Base-by-base conservation (phyloP, 2,888 invertebrate species). In the Microctonus aethiopoides region DNA sequence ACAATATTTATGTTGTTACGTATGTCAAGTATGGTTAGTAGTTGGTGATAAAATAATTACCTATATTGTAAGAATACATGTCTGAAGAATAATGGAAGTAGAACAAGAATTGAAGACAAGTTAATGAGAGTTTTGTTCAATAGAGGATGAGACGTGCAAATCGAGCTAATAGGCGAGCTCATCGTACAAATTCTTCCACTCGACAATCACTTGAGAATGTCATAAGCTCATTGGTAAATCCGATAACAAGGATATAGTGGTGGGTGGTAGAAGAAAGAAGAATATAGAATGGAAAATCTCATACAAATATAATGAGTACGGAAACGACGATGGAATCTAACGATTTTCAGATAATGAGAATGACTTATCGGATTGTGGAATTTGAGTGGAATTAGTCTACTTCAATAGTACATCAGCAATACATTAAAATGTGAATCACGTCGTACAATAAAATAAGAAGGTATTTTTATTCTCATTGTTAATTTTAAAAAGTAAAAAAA, bases 121-220 rank as follows among this genome's bases (percentile, higher is more conserved):
- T 46, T 46, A 46, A 16, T 56, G 29, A 22, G 22, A 26, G 26
- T 26, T 13, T n/a, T 24, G 54, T 54, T 11, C 26, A 67, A 74
- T 61, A 67, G 54, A 63, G n/a, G n/a, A 64, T 26, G 61, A 57
- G 46, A 54, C 36, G 20, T 13, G 64, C 41, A 46, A n/a, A 64
- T 41, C 64, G 63, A 60, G 39, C 59, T 63, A 73, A 72, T 71
- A 69, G 41, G 54, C 24, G 63, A 39, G 54, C 67, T 51, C 68
- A 68, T 74, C 73, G 75, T 74, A 74, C 74, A 74, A 75, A 78
- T 78, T 78, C 79, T 75, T 74, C 74, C 29, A 77, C 74, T 68
- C 75, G 67, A 76, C 75, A 77, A 75, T 76, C 77, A 75, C 76
- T 76, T 71, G 76, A 76, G 77, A 77, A 79, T 79, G 79, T 78